Percentiles rank a stretch among this genome's conserved stretches.
Evolutionary conservation across 2,888 invertebrate genomes (phyloP).

Genomic region (Drosophila tripunctata): DNA sequence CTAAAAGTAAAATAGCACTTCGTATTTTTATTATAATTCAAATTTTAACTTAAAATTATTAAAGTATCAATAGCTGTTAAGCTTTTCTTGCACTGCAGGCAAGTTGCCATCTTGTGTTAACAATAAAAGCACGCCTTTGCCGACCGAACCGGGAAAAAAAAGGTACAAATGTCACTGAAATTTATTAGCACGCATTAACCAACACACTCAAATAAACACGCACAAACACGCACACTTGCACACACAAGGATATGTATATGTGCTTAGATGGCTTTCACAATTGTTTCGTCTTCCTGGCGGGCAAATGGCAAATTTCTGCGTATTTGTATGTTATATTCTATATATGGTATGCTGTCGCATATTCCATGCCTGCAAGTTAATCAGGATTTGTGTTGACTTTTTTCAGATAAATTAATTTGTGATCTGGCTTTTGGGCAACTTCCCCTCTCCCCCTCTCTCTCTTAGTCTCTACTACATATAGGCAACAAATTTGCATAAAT

Average conservation of each 20-base stretch:
- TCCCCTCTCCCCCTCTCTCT: too few relatives aligned
- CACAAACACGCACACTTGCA: constrained; percentile 11
- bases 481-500: constrained; percentile 75
- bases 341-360: constrained; percentile 45
- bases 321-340: constrained; percentile 40
- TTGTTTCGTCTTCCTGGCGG: constrained; percentile 66
- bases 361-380: constrained; percentile 62
- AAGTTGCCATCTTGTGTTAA: constrained; percentile 66
- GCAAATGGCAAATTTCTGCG: constrained; percentile 52
- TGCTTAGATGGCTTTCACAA: constrained; percentile 49
- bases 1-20: too few relatives aligned
- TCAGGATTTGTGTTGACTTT: constrained; percentile 71
- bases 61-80: too few relatives aligned
- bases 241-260: constrained; percentile 12
- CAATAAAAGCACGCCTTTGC: constrained; percentile 57
- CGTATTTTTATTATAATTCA: too few relatives aligned
- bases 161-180: constrained; percentile 74
- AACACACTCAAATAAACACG: constrained; percentile 40
- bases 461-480: too few relatives aligned
- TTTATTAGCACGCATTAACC: constrained; percentile 71
- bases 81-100: too few relatives aligned
- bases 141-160: constrained; percentile 40
- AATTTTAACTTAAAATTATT: too few relatives aligned
- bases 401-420: constrained; percentile 71
- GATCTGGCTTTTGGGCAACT: constrained; percentile 51